Conservation (phyloP, 1,140 invertebrate species). For the Aleiodes sp. region DNA sequence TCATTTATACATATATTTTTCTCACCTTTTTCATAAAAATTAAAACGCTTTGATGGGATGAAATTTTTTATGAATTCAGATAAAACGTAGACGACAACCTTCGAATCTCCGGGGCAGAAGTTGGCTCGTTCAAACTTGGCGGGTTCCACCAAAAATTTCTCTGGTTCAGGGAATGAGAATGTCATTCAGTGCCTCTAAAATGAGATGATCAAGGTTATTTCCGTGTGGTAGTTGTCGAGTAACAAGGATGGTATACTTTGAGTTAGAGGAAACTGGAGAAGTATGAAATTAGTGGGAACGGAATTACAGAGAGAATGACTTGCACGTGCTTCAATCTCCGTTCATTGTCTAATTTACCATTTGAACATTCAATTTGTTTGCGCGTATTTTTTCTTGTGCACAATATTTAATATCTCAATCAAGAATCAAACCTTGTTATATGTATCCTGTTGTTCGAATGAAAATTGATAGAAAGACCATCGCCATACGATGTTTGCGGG, state of each 20-base stretch:
- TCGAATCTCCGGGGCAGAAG: constrained; percentile 16
- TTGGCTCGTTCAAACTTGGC: constrained; percentile 28
- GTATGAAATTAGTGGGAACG: constrained; percentile 41
- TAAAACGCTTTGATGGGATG: too few species aligned
- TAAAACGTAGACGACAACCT: background rate
- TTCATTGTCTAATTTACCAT: background rate
- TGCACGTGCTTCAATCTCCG: constrained; percentile 6
- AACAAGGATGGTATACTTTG: constrained; percentile 32
- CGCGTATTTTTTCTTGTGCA: background rate
- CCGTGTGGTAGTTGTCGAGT: constrained; percentile 33
- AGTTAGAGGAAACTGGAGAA: background rate
- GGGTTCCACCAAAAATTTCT: background rate
- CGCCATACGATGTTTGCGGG: too few species aligned
- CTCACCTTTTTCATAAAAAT: background rate
- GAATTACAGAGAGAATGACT: constrained; percentile 38
- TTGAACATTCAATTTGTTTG: background rate
- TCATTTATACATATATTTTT: too few species aligned
- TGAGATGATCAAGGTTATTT: constrained; percentile 29
- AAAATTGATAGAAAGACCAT: too few species aligned
- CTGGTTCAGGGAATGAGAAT: background rate
- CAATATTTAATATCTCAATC: too few species aligned
- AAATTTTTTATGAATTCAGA: constrained; percentile 6
- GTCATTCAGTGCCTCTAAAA: constrained; percentile 12
- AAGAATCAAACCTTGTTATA: too few species aligned
- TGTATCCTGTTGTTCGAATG: too few species aligned